Evolutionary conservation across 2,797 vertebrate genomes (phyloP), one percentile per base, ranked within the genome.

Genomic region (Neopelma chrysocephalum): DNA sequence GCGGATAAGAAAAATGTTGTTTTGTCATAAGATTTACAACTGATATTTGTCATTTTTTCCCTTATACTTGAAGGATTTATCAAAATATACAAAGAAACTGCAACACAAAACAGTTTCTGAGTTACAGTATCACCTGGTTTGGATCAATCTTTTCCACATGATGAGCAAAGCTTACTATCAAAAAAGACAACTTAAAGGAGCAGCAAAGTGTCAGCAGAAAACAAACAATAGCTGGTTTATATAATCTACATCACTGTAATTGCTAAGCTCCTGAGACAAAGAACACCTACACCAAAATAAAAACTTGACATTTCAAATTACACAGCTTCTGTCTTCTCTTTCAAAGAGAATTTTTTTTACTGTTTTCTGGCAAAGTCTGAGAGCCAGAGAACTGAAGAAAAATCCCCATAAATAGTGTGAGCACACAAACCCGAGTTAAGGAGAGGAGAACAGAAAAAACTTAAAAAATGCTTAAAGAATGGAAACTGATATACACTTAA

Each of bases 181-280:
- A 78, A 86, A 79, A 69, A 71, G 82, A 76, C 51, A 80, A 65
- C 0, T 9, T 34, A 85, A 82, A 95, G 72, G 20, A 91, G 47
- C 51, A 85, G 47, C 34, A 47, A 93, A 87, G 29, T 76, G 69
- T 77, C 87, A 91, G 26, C 18, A 93, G 78, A 90, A 94, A 93
- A 91, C n/a, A 86, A 89, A 96, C 70, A 89, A 92, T 40, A 69
- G 38, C 38, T 90, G 78, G 9, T 90, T 93, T 76, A 81, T 83
- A 53, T 45, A 82, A 84, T 58, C 50, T 45, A 92, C 83, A 93
- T 73, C 77, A 90, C n/a, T 53, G 45, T 54, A 86, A 72, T 15
- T 88, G 36, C 51, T 73, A 80, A 89, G 31, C 25, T 79, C 26
- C 58, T 25, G 38, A 90, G 56, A 93, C 22, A 72, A 71, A 66